A percentile compares a stretch with the other conserved stretches of the same genome.
These are phyloP conservation scores for Pipistrellus kuhlii DNA, from an alignment of 2,797 vertebrate genomes.

Conservation along the genomic window DNA sequence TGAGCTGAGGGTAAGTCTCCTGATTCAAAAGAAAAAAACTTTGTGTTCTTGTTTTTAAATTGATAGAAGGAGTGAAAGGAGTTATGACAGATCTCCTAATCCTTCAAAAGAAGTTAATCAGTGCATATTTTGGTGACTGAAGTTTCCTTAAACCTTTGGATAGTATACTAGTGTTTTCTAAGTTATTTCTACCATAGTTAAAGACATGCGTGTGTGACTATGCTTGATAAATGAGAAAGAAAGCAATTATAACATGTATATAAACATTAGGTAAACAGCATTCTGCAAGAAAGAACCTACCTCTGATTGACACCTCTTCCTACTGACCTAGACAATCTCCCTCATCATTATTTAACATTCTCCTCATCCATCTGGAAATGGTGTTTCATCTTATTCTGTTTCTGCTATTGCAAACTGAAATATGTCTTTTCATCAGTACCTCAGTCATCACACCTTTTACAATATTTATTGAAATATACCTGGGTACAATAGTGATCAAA, in stretches of 20 bases:
- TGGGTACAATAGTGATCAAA: neutral
- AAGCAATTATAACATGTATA: neutral
- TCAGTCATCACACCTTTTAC: neutral
- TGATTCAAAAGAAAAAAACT: neutral
- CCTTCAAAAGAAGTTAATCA: slow-evolving; percentile 18
- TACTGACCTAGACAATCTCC: neutral
- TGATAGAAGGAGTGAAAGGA: neutral
- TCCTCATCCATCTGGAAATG: neutral
- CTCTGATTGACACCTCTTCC: neutral
- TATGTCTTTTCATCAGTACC: neutral
- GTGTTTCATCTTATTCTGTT: neutral
- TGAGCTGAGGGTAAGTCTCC: neutral
- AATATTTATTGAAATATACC: neutral
- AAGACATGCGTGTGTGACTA: neutral
- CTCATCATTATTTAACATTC: neutral
- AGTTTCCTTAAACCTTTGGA: slow-evolving; percentile 25
- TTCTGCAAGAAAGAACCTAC: neutral
- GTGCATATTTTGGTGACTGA: neutral
- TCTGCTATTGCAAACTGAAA: neutral
- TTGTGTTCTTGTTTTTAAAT: neutral
- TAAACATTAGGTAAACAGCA: neutral
- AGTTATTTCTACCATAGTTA: neutral
- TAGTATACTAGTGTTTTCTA: slow-evolving; percentile 9
- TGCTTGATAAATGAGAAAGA: slow-evolving; percentile 17
- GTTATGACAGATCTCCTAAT: neutral